Conservation (phyloP, 1,140 invertebrate genomes). For the Apocrypta bakeri region DNA sequence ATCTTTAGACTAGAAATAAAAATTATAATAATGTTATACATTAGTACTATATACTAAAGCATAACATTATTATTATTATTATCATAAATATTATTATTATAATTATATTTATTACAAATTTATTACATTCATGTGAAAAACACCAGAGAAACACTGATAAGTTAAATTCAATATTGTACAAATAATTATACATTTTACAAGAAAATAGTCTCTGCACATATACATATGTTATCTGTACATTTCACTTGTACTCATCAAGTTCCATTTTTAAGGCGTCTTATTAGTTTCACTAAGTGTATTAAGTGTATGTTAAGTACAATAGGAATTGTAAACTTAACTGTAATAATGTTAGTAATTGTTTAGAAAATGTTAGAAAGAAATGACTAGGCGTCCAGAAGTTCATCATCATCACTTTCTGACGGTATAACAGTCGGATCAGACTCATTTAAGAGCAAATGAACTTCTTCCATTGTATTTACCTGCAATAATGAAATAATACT, state of each 20-base stretch:
- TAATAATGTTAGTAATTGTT: neutral
- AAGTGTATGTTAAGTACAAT: neutral
- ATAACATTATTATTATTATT: neutral
- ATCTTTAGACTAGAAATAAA: neutral
- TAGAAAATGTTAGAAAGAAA: neutral
- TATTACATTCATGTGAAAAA: neutral
- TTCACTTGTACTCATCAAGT: neutral
- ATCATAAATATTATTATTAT: too few species aligned
- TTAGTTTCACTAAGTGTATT: neutral
- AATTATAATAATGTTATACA: too few species aligned
- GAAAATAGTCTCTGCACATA: neutral
- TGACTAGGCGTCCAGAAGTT: slow-evolving; percentile 30
- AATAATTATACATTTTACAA: neutral
- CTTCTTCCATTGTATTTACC: slow-evolving; percentile 43
- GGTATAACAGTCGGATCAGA: slow-evolving; percentile 32
- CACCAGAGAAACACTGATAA: neutral
- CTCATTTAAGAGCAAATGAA: slow-evolving; percentile 30
- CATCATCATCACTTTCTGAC: slow-evolving; percentile 33
- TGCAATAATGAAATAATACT: slow-evolving; percentile 21
- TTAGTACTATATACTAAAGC: neutral
- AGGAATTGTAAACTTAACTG: neutral
- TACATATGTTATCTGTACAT: neutral
- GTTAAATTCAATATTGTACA: neutral
- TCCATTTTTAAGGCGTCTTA: neutral
- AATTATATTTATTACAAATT: too few species aligned